phyloP scores from a whole-genome alignment of 2,113 vertebrate species.

The Microcebus tavaratra region DNA sequence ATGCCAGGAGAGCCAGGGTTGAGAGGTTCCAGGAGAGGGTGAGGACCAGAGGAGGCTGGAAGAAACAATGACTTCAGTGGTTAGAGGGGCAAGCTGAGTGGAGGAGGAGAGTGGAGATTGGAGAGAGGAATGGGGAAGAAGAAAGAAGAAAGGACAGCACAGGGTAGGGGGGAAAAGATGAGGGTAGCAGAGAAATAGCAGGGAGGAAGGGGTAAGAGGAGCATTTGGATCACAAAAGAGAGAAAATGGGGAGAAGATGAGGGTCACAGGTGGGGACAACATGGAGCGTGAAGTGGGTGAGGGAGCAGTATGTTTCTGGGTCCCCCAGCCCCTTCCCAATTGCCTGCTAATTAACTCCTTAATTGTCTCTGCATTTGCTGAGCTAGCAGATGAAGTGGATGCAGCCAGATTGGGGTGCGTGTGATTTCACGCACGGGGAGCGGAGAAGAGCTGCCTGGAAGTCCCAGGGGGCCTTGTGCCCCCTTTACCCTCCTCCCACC shows the following conservation, averaged over 20 bases:
- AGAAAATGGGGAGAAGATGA: not conserved
- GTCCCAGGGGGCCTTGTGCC: conserved; percentile 43
- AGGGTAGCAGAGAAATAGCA: not conserved
- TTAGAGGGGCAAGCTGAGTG: not conserved
- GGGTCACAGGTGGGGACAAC: not conserved
- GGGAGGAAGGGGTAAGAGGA: not conserved
- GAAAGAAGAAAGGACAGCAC: not conserved
- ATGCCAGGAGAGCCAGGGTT: not conserved
- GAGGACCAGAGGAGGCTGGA: not conserved
- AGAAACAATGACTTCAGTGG: not conserved
- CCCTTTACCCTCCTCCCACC: not conserved
- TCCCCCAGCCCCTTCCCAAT: conserved; percentile 55
- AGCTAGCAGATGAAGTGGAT: conserved; percentile 75
- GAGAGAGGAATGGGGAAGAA: not conserved
- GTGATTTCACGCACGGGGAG: conserved; percentile 73
- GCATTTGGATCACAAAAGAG: not conserved
- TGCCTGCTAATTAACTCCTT: conserved; percentile 83
- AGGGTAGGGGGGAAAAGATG: too few relatives aligned
- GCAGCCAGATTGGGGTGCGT: conserved; percentile 72
- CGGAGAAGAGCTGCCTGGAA: conserved; percentile 59
- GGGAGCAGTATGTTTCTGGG: not conserved
- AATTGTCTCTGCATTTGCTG: conserved; percentile 84
- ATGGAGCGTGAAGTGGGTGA: not conserved
- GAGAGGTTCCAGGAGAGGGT: not conserved
- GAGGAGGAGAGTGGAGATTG: not conserved